These are phyloP conservation scores for Agapornis canus DNA, from an alignment of 2,797 vertebrate genomes.

Conservation along the genomic window DNA sequence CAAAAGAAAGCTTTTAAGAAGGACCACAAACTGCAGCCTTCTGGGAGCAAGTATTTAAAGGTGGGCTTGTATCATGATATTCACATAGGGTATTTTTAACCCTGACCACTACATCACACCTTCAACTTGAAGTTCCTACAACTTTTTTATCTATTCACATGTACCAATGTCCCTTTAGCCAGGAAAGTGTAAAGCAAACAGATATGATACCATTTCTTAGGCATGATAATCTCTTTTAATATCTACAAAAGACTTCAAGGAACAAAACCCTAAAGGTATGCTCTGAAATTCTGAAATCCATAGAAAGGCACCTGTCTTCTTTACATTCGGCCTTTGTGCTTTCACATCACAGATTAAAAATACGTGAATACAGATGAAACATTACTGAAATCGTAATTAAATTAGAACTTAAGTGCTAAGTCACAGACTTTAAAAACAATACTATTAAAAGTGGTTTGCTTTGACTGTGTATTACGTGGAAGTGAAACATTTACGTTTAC, in stretches of 20 bases:
- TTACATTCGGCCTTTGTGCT: slow-evolving; percentile 51
- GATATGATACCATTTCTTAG: slow-evolving; percentile 46
- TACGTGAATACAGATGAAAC: slow-evolving; percentile 61
- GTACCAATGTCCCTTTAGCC: neutral
- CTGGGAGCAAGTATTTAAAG: neutral
- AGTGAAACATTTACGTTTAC: slow-evolving; percentile 54
- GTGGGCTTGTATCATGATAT: neutral
- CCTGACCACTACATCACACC: neutral
- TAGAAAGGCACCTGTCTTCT: slow-evolving; percentile 39
- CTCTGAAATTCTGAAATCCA: slow-evolving; percentile 21
- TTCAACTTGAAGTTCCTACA: neutral
- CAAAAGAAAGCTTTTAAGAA: neutral
- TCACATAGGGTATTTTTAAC: neutral
- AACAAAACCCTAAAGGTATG: slow-evolving; percentile 19
- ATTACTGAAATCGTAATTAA: slow-evolving; percentile 45
- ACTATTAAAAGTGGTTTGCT: slow-evolving; percentile 25
- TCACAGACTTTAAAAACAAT: slow-evolving; percentile 46
- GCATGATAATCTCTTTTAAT: slow-evolving; percentile 58
- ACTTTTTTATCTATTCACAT: neutral
- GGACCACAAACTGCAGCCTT: neutral
- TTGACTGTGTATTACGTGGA: neutral
- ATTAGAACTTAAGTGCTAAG: slow-evolving; percentile 43
- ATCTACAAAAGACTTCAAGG: slow-evolving; percentile 32
- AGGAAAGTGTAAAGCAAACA: slow-evolving; percentile 13
- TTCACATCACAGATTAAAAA: slow-evolving; percentile 57